phyloP scores from a whole-genome alignment of 2,797 vertebrate genomes.

The Coreius guichenoti region DNA sequence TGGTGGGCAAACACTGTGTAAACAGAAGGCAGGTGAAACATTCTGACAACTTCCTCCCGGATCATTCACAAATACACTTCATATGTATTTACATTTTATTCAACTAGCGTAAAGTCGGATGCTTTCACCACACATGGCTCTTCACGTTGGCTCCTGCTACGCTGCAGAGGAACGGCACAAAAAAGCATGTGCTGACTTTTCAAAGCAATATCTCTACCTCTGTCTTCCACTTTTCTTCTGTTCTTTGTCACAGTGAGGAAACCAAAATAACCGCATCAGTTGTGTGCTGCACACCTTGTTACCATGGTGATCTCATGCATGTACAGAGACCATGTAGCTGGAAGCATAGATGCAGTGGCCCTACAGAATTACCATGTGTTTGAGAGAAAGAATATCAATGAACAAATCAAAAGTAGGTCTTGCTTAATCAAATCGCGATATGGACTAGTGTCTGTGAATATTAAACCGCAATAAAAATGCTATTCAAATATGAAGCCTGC shows the following conservation, averaged over 20 bases:
- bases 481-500: not conserved
- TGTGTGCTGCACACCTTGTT: conserved; percentile 55
- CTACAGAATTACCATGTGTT: conserved; percentile 7
- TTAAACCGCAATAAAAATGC: not conserved
- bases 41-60: conserved; percentile 11
- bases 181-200: conserved; percentile 74
- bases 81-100: conserved; percentile 20
- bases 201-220: conserved; percentile 57
- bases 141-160: conserved; percentile 59
- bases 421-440: not conserved
- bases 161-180: conserved; percentile 61
- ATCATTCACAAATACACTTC: conserved; percentile 12
- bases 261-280: conserved; percentile 53
- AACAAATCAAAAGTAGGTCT: not conserved
- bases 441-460: not conserved
- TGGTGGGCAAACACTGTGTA: conserved; percentile 25
- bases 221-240: conserved; percentile 26
- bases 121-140: conserved; percentile 43
- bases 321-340: conserved; percentile 30
- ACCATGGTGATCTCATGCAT: conserved; percentile 59
- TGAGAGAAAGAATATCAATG: not conserved
- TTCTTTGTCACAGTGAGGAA: conserved; percentile 44
- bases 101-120: conserved; percentile 7
- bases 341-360: conserved; percentile 24
- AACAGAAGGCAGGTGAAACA: conserved; percentile 5